phyloP scores from a whole-genome alignment of 2,797 vertebrate species.

The Eurystomus glaucurus region DNA sequence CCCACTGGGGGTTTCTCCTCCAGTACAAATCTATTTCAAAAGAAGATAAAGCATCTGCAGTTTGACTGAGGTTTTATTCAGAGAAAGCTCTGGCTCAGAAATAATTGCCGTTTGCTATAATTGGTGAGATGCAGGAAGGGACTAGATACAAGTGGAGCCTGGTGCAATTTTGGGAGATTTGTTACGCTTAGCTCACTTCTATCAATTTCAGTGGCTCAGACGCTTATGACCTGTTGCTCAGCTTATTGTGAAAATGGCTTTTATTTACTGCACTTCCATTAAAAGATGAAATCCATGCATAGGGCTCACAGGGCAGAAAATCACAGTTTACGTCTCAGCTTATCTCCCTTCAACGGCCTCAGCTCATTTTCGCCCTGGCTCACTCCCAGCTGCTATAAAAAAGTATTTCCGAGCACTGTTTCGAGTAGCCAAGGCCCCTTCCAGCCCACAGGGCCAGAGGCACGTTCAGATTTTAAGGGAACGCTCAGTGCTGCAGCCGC shows the following conservation, averaged over 20 bases:
- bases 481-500: neutral
- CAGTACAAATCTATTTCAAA: conserved; percentile 57
- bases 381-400: conserved; percentile 44
- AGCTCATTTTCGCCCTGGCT: conserved; percentile 71
- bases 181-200: conserved; percentile 85
- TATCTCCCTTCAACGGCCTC: conserved; percentile 78
- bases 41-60: conserved; percentile 64
- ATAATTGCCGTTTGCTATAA: conserved; percentile 82
- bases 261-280: conserved; percentile 88
- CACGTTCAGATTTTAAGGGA: neutral
- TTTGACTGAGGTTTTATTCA: conserved; percentile 68
- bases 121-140: conserved; percentile 80
- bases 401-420: neutral
- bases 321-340: conserved; percentile 83
- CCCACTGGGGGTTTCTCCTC: neutral
- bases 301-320: conserved; percentile 86
- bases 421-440: neutral
- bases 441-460: neutral
- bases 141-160: conserved; percentile 74
- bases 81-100: conserved; percentile 76
- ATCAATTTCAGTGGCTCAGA: conserved; percentile 83
- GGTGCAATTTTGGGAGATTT: conserved; percentile 85
- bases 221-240: conserved; percentile 84
- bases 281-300: conserved; percentile 86
- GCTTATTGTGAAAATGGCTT: conserved; percentile 84